Base-by-base conservation (phyloP, 1,140 invertebrate genomes). In the Venustaconcha ellipsiformis region DNA sequence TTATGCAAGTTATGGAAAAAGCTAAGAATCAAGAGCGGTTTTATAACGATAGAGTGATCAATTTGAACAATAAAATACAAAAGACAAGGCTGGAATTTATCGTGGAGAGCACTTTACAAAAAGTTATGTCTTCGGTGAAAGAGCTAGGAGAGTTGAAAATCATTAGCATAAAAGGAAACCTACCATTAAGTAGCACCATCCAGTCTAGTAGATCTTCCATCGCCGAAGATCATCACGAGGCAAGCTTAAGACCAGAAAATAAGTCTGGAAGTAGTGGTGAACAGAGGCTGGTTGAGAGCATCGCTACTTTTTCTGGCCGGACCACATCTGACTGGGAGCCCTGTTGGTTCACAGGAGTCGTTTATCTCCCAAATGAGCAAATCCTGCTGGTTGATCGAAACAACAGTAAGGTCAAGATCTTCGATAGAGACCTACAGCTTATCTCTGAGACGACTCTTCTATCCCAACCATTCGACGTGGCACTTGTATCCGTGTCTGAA, bases 291-390 rank as follows among this genome's bases (percentile, higher is more conserved):
- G 74, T 68, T 23, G 57, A 70, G 15, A 37, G 70, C 18, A 64
- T 17, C 14, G 68, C n/a, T 15, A 55, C 23, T 12, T 60, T 76
- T 55, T 59, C 37, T 48, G 67, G 57, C 30, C 6, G 58, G 1
- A 62, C 70, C 13, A 6, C 69, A 14, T 37, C 69, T 20, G 75
- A 77, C 48, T 72, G 26, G 26, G 75, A 77, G 48, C 20, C 37
- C 8, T 77, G 70, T 26, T 77, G 75, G 75, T 77, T 77, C 63
- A 77, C 75, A 8, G 75, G 75, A 13, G 63, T 72, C 18, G 30
- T 59, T 14, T 77, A 26, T 20, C 48, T 72, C n/a, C 59, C 75
- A 30, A 70, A 68, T 20, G 70, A 59, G 8, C 56, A 67, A 37
- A 67, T 68, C 15, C 59, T 77, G 2, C 64, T 77, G 48, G 75